A percentile compares a stretch with the other conserved stretches of the same genome.
phyloP scores from a whole-genome alignment of 1,140 invertebrate genomes.

The Drosophila biarmipes region DNA sequence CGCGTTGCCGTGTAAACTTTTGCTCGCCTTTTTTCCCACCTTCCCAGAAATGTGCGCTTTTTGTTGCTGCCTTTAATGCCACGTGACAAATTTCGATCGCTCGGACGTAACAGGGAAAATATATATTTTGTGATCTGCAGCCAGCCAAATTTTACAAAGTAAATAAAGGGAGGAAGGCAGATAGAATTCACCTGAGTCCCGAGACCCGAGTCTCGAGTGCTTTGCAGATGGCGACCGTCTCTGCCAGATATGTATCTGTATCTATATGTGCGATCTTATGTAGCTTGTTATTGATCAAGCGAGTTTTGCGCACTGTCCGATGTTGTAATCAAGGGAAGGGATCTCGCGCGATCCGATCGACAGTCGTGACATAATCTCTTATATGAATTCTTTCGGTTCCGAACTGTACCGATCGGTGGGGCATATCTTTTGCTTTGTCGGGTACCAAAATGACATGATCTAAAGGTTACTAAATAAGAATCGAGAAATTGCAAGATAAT shows the following conservation, averaged over 20 bases:
- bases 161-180: slow-evolving; percentile 8
- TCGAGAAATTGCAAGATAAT: too few species aligned
- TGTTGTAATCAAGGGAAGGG: slow-evolving; percentile 38
- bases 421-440: neutral
- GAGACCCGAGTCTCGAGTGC: slow-evolving; percentile 16
- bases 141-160: slow-evolving; percentile 50
- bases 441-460: neutral
- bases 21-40: slow-evolving; percentile 10
- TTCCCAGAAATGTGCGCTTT: neutral
- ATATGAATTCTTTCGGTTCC: slow-evolving; percentile 25
- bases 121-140: slow-evolving; percentile 42
- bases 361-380: slow-evolving; percentile 42
- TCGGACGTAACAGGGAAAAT: slow-evolving; percentile 24
- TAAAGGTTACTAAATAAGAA: too few species aligned
- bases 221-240: slow-evolving; percentile 34
- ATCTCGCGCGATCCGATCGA: slow-evolving; percentile 34
- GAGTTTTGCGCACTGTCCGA: slow-evolving; percentile 30
- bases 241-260: slow-evolving; percentile 7
- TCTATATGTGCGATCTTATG: slow-evolving; percentile 7
- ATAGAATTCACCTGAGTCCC: slow-evolving; percentile 46
- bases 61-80: slow-evolving; percentile 21
- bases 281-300: slow-evolving; percentile 40
- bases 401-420: slow-evolving; percentile 21
- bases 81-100: slow-evolving; percentile 54
- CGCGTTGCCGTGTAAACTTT: slow-evolving; percentile 48